These are phyloP conservation scores for Actinemys pallida DNA, from an alignment of 2,113 vertebrate species.

Conservation along the genomic window DNA sequence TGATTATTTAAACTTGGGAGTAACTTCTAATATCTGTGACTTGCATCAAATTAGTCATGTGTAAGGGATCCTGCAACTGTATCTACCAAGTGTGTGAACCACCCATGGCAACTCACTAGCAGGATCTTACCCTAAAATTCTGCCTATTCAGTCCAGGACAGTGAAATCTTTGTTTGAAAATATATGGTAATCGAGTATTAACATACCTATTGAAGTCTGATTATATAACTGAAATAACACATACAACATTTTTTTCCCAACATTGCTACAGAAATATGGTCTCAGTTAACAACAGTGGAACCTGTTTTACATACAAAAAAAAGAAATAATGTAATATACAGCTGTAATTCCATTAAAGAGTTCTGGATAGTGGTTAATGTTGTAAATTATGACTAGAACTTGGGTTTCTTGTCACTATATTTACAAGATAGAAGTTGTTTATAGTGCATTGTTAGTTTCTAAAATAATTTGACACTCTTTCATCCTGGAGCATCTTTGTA, in stretches of 20 bases:
- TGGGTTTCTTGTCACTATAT: too few species aligned
- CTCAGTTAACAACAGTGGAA: neutral
- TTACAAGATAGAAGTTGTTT: too few species aligned
- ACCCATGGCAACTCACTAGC: neutral
- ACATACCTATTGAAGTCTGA: neutral
- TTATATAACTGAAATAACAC: neutral
- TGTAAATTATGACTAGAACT: too few species aligned
- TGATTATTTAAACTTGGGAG: neutral
- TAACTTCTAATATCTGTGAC: neutral
- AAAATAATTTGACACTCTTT: too few species aligned
- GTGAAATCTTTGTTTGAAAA: neutral
- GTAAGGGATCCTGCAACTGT: slow-evolving; percentile 10
- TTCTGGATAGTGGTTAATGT: too few species aligned
- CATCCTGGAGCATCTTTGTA: too few species aligned
- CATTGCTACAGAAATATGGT: neutral
- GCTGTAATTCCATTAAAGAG: neutral
- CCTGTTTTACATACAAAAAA: neutral
- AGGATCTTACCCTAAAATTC: neutral
- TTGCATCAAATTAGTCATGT: slow-evolving; percentile 32
- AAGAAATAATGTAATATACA: neutral
- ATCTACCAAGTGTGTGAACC: neutral
- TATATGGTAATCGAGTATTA: neutral
- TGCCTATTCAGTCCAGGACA: neutral
- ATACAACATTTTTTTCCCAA: neutral
- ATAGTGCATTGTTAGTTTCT: too few species aligned